A percentile compares a stretch with the other conserved stretches of the same genome.
These are phyloP conservation scores for Falco columbarius DNA, from an alignment of 2,797 vertebrate species.

Conservation along the genomic window DNA sequence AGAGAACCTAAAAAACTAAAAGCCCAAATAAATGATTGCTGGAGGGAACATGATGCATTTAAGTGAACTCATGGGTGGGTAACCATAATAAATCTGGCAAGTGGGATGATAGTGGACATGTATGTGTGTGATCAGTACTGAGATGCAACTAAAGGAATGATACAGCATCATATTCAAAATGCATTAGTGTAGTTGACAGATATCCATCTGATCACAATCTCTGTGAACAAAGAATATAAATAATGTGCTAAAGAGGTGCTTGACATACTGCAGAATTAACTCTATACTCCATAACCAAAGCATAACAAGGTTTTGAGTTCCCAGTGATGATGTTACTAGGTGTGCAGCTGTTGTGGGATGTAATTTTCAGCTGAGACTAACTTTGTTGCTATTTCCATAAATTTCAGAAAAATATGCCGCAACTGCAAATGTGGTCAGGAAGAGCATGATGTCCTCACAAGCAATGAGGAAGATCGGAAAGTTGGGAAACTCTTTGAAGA, in stretches of 20 bases:
- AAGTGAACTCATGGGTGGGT: background rate
- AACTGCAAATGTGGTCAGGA: slow-evolving; percentile 96
- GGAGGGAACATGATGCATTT: background rate
- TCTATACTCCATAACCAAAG: background rate
- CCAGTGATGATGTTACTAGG: background rate
- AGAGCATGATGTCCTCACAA: slow-evolving; percentile 91
- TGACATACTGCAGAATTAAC: background rate
- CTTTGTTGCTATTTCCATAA: background rate
- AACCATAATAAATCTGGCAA: background rate
- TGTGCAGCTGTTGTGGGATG: background rate
- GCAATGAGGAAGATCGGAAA: slow-evolving; percentile 91
- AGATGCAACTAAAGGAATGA: background rate
- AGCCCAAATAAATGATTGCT: background rate
- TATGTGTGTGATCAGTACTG: background rate
- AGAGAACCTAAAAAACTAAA: background rate
- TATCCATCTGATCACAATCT: background rate
- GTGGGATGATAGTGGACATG: background rate
- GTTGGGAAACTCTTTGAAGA: slow-evolving; percentile 96
- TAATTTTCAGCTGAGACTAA: background rate
- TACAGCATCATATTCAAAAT: background rate
- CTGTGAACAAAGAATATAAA: background rate
- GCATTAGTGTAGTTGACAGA: background rate
- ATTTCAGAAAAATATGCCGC: slow-evolving; percentile 92
- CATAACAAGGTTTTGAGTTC: background rate
- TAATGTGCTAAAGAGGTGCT: background rate